These are phyloP conservation scores for Drosophila pegasa DNA, from an alignment of 2,888 invertebrate genomes.

Conservation along the genomic window DNA sequence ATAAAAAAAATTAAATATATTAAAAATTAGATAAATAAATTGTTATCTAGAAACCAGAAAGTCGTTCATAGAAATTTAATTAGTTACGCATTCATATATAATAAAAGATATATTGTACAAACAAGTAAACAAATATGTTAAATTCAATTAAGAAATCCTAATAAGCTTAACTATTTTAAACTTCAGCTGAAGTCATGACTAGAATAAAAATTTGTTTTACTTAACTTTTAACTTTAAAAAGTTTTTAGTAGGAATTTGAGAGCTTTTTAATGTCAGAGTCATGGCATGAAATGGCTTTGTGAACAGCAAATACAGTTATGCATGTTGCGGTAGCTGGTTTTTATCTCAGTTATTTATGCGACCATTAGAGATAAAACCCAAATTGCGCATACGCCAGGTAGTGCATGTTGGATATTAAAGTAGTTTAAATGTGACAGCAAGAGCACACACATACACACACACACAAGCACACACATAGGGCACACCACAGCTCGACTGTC, in stretches of 20 bases:
- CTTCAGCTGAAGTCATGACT: not conserved
- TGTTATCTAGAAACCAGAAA: too few relatives aligned
- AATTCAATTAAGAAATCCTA: not conserved
- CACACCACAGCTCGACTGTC: conserved; percentile 11
- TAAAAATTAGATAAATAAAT: not conserved
- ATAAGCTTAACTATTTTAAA: not conserved
- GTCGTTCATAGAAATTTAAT: too few relatives aligned
- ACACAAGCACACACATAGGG: not conserved
- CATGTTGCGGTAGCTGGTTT: not conserved
- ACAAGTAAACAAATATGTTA: not conserved
- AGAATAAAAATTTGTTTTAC: not conserved
- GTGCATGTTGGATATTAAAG: conserved; percentile 34
- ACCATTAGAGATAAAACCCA: conserved; percentile 5
- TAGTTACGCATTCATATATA: too few relatives aligned
- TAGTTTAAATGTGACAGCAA: conserved; percentile 55
- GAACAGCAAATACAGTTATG: not conserved
- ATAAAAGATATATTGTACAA: too few relatives aligned
- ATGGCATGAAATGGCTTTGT: not conserved
- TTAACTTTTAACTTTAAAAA: not conserved
- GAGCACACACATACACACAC: conserved; percentile 25
- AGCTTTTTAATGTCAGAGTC: not conserved
- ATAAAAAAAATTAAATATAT: not conserved
- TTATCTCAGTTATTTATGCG: not conserved
- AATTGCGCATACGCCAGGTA: conserved; percentile 55
- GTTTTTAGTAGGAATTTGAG: not conserved